A percentile compares a stretch with the other conserved stretches of the same genome.
These are phyloP conservation scores for Numenius arquata DNA, from an alignment of 2,113 vertebrate genomes.

Conservation along the genomic window DNA sequence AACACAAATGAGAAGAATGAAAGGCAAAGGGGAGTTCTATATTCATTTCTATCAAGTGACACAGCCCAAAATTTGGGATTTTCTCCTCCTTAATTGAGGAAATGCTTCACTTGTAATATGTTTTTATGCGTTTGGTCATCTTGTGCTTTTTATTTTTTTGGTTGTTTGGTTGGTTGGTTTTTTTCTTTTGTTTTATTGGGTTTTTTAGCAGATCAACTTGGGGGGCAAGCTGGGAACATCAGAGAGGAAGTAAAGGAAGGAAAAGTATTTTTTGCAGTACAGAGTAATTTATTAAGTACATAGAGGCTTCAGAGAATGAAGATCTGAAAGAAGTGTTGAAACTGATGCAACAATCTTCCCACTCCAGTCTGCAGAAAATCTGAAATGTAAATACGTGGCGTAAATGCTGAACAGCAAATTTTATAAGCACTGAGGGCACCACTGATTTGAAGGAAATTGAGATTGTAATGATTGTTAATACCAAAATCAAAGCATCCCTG, in stretches of 20 bases:
- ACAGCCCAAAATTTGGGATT: not conserved
- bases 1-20: not conserved
- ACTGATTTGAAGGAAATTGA: conserved; percentile 20
- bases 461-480: conserved; percentile 13
- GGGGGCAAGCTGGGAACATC: not conserved
- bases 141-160: not conserved
- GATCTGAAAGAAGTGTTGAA: not conserved
- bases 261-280: not conserved
- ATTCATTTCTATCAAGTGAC: not conserved
- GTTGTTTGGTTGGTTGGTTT: not conserved
- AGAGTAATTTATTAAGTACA: not conserved
- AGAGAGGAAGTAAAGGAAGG: not conserved
- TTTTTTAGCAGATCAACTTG: not conserved
- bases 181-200: too few relatives aligned
- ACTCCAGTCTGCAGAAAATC: not conserved
- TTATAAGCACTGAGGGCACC: not conserved
- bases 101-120: not conserved
- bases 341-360: not conserved
- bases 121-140: not conserved
- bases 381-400: conserved; percentile 17
- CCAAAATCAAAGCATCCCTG: conserved; percentile 7
- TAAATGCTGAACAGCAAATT: not conserved
- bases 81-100: not conserved
- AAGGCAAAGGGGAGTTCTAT: not conserved
- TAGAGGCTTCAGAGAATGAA: not conserved